phyloP scores from a whole-genome alignment of 1,140 invertebrate genomes.

The Conus ventricosus region DNA sequence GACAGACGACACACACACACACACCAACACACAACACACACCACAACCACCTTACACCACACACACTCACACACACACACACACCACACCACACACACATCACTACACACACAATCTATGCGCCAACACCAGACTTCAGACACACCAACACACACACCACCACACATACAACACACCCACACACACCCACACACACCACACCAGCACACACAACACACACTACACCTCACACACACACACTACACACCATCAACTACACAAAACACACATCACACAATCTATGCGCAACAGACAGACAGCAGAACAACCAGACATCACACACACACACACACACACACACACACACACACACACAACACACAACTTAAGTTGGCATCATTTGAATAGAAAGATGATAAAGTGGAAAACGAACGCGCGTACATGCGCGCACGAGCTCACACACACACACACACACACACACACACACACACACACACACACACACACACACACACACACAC shows the following conservation, averaged over 20 bases:
- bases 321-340: not conserved
- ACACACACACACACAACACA: conserved; percentile 22
- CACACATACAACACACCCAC: not conserved
- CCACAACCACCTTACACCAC: too few species aligned
- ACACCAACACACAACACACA: conserved; percentile 18
- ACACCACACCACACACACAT: not conserved
- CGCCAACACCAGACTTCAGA: too few species aligned
- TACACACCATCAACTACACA: not conserved
- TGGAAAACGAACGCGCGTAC: not conserved
- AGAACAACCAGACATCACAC: too few species aligned
- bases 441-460: not conserved
- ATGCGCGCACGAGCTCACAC: not conserved
- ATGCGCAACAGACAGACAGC: too few species aligned
- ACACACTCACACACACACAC: conserved; percentile 15
- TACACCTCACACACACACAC: not conserved
- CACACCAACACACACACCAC: not conserved
- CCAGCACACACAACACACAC: not conserved
- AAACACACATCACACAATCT: not conserved
- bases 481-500: too few species aligned
- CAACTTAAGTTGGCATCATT: too few species aligned
- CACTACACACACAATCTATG: too few species aligned
- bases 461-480: too few species aligned
- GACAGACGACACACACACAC: not conserved
- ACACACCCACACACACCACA: conserved; percentile 8
- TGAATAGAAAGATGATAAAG: too few species aligned